Evolutionary conservation across 2,797 vertebrate genomes (phyloP).

Genomic region (Sternarchorhynchus goeldii): DNA sequence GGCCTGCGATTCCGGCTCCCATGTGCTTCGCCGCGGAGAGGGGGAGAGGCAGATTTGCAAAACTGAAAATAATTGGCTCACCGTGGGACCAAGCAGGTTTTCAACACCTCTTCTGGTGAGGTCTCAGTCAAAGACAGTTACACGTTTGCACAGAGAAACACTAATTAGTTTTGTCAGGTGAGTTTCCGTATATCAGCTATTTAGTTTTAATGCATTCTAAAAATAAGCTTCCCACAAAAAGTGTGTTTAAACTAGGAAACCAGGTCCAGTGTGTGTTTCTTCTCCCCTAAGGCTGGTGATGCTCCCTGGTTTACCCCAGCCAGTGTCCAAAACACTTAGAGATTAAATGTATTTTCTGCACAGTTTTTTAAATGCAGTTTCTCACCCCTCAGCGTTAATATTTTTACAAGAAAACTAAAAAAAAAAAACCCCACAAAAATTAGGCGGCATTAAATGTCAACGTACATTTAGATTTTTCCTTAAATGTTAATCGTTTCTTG

Average conservation of each 20-base stretch:
- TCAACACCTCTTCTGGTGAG: conserved; percentile 52
- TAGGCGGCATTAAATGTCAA: too few relatives aligned
- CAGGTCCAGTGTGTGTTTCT: background rate
- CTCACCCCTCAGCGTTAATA: too few relatives aligned
- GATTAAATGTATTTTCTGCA: background rate
- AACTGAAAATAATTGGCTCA: conserved; percentile 63
- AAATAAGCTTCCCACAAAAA: background rate
- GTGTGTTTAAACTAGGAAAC: background rate
- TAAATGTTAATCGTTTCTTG: too few relatives aligned
- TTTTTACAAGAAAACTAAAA: too few relatives aligned
- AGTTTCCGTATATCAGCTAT: conserved; percentile 27
- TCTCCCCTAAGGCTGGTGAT: background rate
- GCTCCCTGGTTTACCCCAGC: background rate
- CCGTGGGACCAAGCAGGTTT: conserved; percentile 47
- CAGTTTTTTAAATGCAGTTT: too few relatives aligned
- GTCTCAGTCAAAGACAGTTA: conserved; percentile 51
- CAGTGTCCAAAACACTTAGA: background rate
- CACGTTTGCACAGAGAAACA: conserved; percentile 30
- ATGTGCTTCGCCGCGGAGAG: conserved; percentile 59
- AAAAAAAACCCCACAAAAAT: too few relatives aligned
- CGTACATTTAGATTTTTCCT: too few relatives aligned
- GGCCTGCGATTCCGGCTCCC: conserved; percentile 54
- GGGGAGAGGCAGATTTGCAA: conserved; percentile 55
- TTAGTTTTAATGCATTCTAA: conserved; percentile 17
- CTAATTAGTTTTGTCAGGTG: conserved; percentile 51